Conservation (phyloP, 1,140 invertebrate genomes). For the Scaptomyza hsui region DNA sequence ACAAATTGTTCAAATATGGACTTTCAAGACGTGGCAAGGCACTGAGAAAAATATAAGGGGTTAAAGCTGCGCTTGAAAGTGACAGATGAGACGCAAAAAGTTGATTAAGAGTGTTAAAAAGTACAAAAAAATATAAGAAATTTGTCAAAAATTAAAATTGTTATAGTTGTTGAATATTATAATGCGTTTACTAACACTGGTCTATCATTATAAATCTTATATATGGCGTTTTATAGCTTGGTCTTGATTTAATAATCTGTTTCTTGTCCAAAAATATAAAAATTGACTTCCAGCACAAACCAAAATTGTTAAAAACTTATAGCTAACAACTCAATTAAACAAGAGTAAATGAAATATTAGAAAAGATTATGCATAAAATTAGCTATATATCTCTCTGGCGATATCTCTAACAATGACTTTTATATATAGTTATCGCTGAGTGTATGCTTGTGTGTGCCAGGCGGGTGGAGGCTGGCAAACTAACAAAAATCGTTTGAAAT, state of each 20-base stretch:
- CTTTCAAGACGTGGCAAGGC: constrained; percentile 8
- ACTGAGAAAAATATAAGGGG: background rate
- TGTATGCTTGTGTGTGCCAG: constrained; percentile 9
- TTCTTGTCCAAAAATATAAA: background rate
- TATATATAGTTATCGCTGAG: background rate
- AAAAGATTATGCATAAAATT: background rate
- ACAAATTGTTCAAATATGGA: constrained; percentile 73
- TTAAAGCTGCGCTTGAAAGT: background rate
- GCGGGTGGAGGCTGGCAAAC: constrained; percentile 32
- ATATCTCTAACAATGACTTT: no score
- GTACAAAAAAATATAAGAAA: no score
- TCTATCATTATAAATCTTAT: no score
- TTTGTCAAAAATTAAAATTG: no score
- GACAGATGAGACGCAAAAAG: background rate
- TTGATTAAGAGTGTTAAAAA: no score
- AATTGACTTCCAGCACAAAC: background rate
- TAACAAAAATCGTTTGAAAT: constrained; percentile 46
- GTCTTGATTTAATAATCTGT: no score
- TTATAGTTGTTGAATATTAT: no score
- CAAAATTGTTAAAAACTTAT: background rate
- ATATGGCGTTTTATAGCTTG: no score
- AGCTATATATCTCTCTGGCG: background rate
- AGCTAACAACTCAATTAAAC: background rate
- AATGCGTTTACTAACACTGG: no score
- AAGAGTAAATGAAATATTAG: background rate